Evolutionary conservation across 2,113 vertebrate species (phyloP), one percentile per base, ranked within the genome.

Genomic region (Ictidomys tridecemlineatus): DNA sequence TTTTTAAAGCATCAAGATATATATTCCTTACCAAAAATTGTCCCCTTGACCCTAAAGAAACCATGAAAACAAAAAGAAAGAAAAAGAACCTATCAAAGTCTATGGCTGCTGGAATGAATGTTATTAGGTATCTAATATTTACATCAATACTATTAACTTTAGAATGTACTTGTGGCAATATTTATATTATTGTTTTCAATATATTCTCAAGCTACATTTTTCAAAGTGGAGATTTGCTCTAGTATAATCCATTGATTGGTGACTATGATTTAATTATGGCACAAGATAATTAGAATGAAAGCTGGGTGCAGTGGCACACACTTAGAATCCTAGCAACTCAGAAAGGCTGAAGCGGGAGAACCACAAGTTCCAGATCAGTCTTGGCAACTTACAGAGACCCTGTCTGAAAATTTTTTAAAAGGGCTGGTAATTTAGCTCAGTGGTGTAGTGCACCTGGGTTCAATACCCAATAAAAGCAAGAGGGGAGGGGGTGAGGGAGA

Each of bases 201-300:
- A 58, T 63, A 74, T 53, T 26, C 26, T 80, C 37, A 13, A 90
- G 32, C 51, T 84, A 30, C 34, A 85, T 37, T 91, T 70, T 86
- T 85, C 39, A 69, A 16, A 80, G 56, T 37, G 30, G 4, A 16
- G 12, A 58, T 0, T 58, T 30, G 42, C n/a, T 92, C 51, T 88
- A 70, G 63, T 34, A 56, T 22, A 92, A 88, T 80, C 42, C 76
- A 89, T 89, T 93, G 85, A 80, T 67, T 76, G 67, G 30, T 76
- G 4, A 14, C 51, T 65, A 9, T 53, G 45, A 73, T 77, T 78
- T 78, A 78, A 91, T 74, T 48, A 67, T 77, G 24, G 61, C 58
- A 84, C 3, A 74, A 91, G 48, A 20, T 72, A 89, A 69, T 14
- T 63, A 77, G 67, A 92, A n/a, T 8, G 42, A 65, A 76, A 58